Evolutionary conservation across 2,888 invertebrate species (phyloP), one percentile per base, ranked within the genome.

Genomic region (Synanthedon vespiformis): DNA sequence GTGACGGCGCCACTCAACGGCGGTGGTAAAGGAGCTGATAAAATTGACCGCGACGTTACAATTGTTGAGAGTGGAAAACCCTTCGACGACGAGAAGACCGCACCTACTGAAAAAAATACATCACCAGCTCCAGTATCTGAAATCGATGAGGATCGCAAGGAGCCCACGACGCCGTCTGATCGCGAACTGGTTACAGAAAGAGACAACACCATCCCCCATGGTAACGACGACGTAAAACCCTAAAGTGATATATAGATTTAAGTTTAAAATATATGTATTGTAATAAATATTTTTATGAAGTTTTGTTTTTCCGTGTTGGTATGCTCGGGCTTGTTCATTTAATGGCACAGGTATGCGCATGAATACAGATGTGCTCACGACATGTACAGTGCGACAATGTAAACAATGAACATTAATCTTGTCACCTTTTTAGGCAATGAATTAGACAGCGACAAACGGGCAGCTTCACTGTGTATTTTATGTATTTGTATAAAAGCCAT

Each of bases 161-260:
- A 80, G 54, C 67, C 70, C 18, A 80, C 80, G 27, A 82, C 85
- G 1, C 68, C 76, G 1, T 50, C 73, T 27, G 70, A 74, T 48
- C 70, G 61, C 40, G 78, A 79, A 55, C 74, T 75, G 1, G 68
- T 66, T 13, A 82, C 80, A 34, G 77, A 74, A 53, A 80, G 77
- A 55, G 76, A 79, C 61, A 84, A 84, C 61, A 68, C 63, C 54
- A 80, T 83, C 59, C 81, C 81, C 14, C 77, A 82, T 60, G 84
- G 80, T 58, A 77, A 70, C 62, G 80, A 81, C 59, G 80, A 81
- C 60, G 65, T 75, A 61, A 63, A 67, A 57, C 68, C 74, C 57
- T 82, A 71, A 80, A 80, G 81, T 84, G 82, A 84, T 83, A 58
- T 83, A 58, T 77, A 76, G 65, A 58, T 59, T 56, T 83, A 78